Evolutionary conservation across 2,797 vertebrate genomes (phyloP), one percentile per base, ranked within the genome.

Genomic region (Liparis tanakae): DNA sequence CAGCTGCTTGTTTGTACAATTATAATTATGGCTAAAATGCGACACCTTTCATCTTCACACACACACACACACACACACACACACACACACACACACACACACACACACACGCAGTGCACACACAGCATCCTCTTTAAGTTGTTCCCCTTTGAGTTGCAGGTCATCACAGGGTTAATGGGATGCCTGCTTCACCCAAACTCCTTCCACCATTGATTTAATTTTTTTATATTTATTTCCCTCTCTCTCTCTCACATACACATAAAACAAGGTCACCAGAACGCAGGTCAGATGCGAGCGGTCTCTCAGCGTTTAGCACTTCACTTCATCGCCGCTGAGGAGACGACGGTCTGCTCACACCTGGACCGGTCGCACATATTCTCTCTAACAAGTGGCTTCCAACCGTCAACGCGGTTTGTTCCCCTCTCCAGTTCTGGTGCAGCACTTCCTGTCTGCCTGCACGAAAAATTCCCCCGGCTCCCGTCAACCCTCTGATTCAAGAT

Each of bases 271-370:
- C 48, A 5, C 2, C 33, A 10, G 18, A 0, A 13, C 20, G 17
- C 44, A 55, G 36, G 4, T 39, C 51, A 51, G 20, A 72, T 41
- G 43, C 15, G 59, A 12, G 12, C 0, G 6, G 1, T 67, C 25
- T 30, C 25, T 36, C n/a, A 54, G 30, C 6, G 43, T 36, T 18
- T 10, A 17, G 18, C 60, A 12, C 17, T 15, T 74, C 60, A 12
- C 17, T 15, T 74, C 55, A 20, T 60, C 20, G 17, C 15, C 9
- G 30, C 43, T 17, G 17, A 57, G 14, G 22, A n/a, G 4, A 3
- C 1, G 14, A 10, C 33, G 18, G 4, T 30, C 44, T 17, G 58
- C 77, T 63, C 50, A 70, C 87, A 88, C 82, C 84, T 90, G 85
- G 44, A 67, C 51, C 48, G 2, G 41, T 84, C 84, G 76, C 18